Percentiles rank a stretch among this genome's conserved stretches.
Evolutionary conservation across 2,113 vertebrate genomes (phyloP).

Genomic region (Bungarus multicinctus): DNA sequence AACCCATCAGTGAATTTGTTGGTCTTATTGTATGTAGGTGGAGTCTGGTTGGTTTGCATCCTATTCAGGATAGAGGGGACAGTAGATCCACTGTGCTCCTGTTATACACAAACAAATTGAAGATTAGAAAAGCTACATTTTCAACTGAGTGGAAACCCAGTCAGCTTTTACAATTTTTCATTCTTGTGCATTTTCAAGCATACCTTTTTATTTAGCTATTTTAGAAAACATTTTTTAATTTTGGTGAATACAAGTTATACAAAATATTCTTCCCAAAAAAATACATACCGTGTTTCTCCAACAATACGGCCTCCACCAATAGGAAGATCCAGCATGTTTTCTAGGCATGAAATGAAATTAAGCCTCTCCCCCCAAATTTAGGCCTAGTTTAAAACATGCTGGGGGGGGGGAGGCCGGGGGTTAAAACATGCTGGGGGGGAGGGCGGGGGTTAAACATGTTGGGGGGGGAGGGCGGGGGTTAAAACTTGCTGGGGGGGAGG

Average conservation of each 20-base stretch:
- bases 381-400: no score
- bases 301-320: no score
- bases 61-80: constrained; percentile 96
- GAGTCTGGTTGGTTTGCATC: constrained; percentile 97
- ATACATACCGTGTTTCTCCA: no score
- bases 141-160: not conserved
- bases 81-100: constrained; percentile 97
- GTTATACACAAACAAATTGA: constrained; percentile 4
- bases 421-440: no score
- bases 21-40: constrained; percentile 96
- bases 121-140: constrained; percentile 16
- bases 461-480: no score
- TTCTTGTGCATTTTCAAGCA: not conserved
- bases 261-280: not conserved
- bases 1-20: constrained; percentile 97
- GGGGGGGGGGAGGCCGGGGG: no score
- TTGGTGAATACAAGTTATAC: not conserved
- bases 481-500: no score
- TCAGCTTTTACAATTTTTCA: not conserved
- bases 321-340: no score
- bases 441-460: no score
- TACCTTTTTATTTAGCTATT: not conserved
- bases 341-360: no score
- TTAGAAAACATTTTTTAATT: not conserved
- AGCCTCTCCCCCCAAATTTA: no score